Evolutionary conservation across 1,140 invertebrate species (phyloP).

Genomic region (Vanessa atalanta): DNA sequence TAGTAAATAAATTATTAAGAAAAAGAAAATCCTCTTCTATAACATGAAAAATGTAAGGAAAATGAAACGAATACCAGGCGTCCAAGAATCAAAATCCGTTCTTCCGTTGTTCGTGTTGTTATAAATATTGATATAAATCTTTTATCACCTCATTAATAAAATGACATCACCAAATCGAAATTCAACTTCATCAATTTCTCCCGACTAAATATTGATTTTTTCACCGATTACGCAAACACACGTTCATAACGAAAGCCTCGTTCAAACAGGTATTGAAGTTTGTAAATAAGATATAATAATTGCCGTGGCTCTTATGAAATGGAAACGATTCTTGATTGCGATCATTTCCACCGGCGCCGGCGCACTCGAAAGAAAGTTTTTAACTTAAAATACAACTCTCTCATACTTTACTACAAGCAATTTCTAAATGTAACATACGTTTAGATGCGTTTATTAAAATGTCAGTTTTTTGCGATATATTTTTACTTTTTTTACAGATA

Average conservation of each 20-base stretch:
- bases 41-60: too few species aligned
- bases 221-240: constrained; percentile 14
- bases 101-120: background rate
- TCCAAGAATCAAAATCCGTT: background rate
- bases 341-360: constrained; percentile 36
- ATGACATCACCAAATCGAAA: background rate
- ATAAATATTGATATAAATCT: background rate
- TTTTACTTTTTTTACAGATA: background rate
- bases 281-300: constrained; percentile 34
- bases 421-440: constrained; percentile 37
- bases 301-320: constrained; percentile 32
- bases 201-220: constrained; percentile 22
- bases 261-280: constrained; percentile 15
- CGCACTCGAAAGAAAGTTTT: constrained; percentile 41
- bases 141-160: constrained; percentile 21
- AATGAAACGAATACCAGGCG: too few species aligned
- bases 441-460: constrained; percentile 22
- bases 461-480: background rate
- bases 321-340: constrained; percentile 38
- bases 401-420: constrained; percentile 24
- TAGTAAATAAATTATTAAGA: too few species aligned
- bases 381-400: constrained; percentile 42
- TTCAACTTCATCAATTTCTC: constrained; percentile 8
- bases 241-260: constrained; percentile 17
- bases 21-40: too few species aligned